Conservation (phyloP, 1,140 invertebrate species). For the Onthophagus taurus region DNA sequence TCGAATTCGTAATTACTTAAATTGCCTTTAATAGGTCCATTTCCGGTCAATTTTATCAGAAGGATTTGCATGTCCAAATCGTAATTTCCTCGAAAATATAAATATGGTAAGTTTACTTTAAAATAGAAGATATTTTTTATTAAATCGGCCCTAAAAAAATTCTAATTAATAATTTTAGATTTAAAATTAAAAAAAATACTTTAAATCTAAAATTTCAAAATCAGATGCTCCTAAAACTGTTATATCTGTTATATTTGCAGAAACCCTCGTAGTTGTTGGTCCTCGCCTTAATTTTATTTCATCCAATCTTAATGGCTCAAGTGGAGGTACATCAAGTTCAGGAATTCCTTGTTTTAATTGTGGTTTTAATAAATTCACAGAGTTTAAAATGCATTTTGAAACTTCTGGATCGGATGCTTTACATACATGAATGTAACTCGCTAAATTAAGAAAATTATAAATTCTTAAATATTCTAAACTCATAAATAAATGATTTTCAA, state of each 20-base stretch:
- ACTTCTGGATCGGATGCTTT: slow-evolving; percentile 52
- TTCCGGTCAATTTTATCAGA: slow-evolving; percentile 49
- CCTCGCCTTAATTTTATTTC: slow-evolving; percentile 36
- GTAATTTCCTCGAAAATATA: slow-evolving; percentile 46
- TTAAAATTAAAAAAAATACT: slow-evolving; percentile 25
- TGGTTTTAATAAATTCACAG: slow-evolving; percentile 49
- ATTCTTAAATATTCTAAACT: too few species aligned
- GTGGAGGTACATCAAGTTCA: slow-evolving; percentile 54
- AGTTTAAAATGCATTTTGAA: slow-evolving; percentile 53
- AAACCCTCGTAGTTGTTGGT: slow-evolving; percentile 24
- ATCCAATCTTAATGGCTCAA: slow-evolving; percentile 53
- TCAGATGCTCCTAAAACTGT: slow-evolving; percentile 28
- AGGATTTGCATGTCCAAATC: slow-evolving; percentile 47
- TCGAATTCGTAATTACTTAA: slow-evolving; percentile 53
- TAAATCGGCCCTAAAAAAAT: slow-evolving; percentile 42
- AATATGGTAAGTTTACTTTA: slow-evolving; percentile 38
- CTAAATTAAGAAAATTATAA: slow-evolving; percentile 34
- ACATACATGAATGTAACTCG: slow-evolving; percentile 58
- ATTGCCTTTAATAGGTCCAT: slow-evolving; percentile 53
- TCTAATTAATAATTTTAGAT: not conserved
- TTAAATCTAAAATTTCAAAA: slow-evolving; percentile 29
- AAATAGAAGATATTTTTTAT: slow-evolving; percentile 40
- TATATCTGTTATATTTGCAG: slow-evolving; percentile 33
- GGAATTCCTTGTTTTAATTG: slow-evolving; percentile 53
- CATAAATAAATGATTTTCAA: too few species aligned